Conservation (phyloP, 1,140 invertebrate genomes). For the Monochamus saltuarius region DNA sequence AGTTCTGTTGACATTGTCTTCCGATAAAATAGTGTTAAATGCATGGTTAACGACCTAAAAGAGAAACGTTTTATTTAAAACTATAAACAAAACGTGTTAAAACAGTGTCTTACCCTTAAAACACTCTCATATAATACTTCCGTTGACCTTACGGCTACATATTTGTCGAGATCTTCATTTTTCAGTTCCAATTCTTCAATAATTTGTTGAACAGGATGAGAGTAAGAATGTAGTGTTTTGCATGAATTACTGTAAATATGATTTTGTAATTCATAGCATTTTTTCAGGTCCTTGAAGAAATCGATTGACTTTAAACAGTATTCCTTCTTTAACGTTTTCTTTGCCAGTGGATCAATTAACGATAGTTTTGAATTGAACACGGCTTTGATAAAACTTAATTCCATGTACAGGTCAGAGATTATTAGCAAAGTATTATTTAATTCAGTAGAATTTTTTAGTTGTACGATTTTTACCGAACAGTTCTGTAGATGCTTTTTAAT, state of each 20-base stretch:
- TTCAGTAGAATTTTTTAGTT: conserved; percentile 2
- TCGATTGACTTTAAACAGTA: conserved; percentile 64
- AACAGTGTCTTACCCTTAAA: conserved; percentile 26
- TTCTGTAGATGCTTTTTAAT: conserved; percentile 8
- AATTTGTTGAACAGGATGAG: conserved; percentile 44
- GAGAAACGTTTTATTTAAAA: conserved; percentile 18
- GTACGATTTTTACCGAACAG: background rate
- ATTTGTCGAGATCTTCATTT: conserved; percentile 49
- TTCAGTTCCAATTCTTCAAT: conserved; percentile 47
- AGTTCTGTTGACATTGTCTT: conserved; percentile 14
- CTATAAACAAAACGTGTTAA: conserved; percentile 5
- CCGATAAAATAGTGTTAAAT: conserved; percentile 37
- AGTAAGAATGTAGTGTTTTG: conserved; percentile 45
- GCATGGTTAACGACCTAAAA: conserved; percentile 37
- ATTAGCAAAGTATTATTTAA: background rate
- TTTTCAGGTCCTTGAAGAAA: conserved; percentile 38
- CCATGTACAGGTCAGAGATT: conserved; percentile 36
- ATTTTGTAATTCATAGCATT: conserved; percentile 39
- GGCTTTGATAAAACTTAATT: conserved; percentile 40
- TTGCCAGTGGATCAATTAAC: conserved; percentile 73
- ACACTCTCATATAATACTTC: conserved; percentile 57
- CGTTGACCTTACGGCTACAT: conserved; percentile 59
- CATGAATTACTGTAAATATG: conserved; percentile 37
- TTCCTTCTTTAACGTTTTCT: conserved; percentile 65
- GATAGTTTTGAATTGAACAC: conserved; percentile 51